Percentiles rank a stretch among this genome's conserved stretches.
These are phyloP conservation scores for Loris lydekkerianus DNA, from an alignment of 2,797 vertebrate genomes.

Conservation along the genomic window DNA sequence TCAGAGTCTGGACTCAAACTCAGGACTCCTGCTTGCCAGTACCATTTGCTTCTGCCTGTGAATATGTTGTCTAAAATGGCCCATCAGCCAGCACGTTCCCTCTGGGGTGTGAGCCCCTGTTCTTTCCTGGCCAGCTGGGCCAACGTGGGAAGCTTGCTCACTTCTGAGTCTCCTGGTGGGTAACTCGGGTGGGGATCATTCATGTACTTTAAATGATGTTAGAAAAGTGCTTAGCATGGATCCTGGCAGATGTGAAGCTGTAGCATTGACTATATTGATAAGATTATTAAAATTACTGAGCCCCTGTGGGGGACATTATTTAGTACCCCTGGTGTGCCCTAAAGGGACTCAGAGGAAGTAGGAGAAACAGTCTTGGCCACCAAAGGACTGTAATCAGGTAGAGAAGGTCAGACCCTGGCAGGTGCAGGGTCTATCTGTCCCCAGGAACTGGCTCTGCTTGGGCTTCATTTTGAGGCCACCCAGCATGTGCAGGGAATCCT, in stretches of 20 bases:
- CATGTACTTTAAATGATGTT: fast-evolving
- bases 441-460: background rate
- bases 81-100: fast-evolving
- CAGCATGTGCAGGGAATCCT: fast-evolving
- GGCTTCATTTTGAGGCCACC: background rate
- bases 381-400: background rate
- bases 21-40: fast-evolving
- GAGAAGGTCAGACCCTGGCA: too few species aligned
- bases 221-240: fast-evolving
- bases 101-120: background rate
- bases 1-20: background rate
- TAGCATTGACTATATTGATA: background rate
- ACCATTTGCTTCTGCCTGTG: background rate
- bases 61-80: background rate
- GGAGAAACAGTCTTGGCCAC: fast-evolving
- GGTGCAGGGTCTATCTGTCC: background rate
- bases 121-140: background rate
- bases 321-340: background rate
- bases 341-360: background rate
- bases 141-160: fast-evolving
- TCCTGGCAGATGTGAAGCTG: background rate
- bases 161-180: background rate
- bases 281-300: background rate
- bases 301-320: background rate
- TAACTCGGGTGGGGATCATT: fast-evolving